Percentiles rank a stretch among this genome's conserved stretches.
phyloP scores from a whole-genome alignment of 2,113 vertebrate species.

The Edolisoma coerulescens region DNA sequence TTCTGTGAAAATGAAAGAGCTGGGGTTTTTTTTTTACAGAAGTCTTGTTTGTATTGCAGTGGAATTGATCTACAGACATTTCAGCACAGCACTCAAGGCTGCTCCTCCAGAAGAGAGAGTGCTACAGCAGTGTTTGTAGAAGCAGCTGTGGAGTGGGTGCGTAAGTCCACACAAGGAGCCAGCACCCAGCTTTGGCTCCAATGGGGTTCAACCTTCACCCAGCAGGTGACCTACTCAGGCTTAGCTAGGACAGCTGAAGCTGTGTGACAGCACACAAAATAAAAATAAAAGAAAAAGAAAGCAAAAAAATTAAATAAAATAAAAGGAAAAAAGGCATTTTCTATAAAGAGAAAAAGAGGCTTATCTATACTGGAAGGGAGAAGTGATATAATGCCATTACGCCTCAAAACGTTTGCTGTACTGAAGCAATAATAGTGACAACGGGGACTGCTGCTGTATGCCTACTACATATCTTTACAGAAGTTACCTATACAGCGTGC shows the following conservation, averaged over 20 bases:
- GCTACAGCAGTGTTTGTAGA: not conserved
- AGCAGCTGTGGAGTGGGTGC: not conserved
- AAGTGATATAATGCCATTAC: not conserved
- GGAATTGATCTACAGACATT: not conserved
- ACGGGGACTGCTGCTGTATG: too few species aligned
- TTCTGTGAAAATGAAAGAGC: not conserved
- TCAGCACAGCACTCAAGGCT: not conserved
- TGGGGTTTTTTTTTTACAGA: not conserved
- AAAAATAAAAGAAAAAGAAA: too few species aligned
- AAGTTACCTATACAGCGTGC: not conserved
- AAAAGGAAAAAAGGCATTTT: not conserved
- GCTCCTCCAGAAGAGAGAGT: not conserved
- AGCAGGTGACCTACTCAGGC: not conserved
- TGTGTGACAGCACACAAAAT: not conserved
- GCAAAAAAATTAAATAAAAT: too few species aligned
- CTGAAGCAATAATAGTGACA: not conserved
- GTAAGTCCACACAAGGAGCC: not conserved
- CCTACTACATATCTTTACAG: accelerated
- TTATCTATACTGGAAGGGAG: not conserved
- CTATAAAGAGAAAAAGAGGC: not conserved
- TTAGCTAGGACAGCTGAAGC: not conserved
- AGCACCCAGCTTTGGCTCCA: not conserved
- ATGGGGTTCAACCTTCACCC: not conserved
- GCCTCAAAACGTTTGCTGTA: accelerated
- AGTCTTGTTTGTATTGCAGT: not conserved